phyloP scores from a whole-genome alignment of 2,888 invertebrate species.

The Nasonia oneida region DNA sequence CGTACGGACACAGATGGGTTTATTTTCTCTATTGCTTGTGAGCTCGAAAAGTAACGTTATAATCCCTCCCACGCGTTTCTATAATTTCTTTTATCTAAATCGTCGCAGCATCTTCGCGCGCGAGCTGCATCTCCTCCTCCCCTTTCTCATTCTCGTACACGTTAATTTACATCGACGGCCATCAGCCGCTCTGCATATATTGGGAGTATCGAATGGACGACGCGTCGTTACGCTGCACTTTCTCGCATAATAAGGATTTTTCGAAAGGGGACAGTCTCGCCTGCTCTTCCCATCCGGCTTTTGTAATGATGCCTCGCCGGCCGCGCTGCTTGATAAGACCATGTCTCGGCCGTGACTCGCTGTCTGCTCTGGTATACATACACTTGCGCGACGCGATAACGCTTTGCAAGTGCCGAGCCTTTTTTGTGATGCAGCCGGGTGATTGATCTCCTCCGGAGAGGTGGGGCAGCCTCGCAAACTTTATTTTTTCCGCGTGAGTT shows the following conservation, averaged over 20 bases:
- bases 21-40: neutral
- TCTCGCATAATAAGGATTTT: slow-evolving; percentile 46
- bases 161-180: slow-evolving; percentile 25
- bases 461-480: neutral
- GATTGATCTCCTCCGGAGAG: neutral
- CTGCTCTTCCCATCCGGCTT: slow-evolving; percentile 29
- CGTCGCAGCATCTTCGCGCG: neutral
- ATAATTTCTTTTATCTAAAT: slow-evolving; percentile 1
- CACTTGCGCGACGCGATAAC: neutral
- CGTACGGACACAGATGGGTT: neutral
- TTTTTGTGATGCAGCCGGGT: neutral
- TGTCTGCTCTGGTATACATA: neutral
- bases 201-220: slow-evolving; percentile 42
- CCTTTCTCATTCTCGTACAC: neutral
- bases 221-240: slow-evolving; percentile 56
- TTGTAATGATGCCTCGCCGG: slow-evolving; percentile 23
- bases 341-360: slow-evolving; percentile 30
- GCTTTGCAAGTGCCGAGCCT: neutral
- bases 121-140: neutral
- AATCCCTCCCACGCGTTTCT: too few species aligned
- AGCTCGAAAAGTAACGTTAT: too few species aligned
- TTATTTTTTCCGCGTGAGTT: neutral
- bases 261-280: slow-evolving; percentile 35
- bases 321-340: slow-evolving; percentile 46
- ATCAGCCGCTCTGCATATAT: slow-evolving; percentile 18